Conservation (phyloP, 2,113 vertebrate genomes). For the Callocephalon fimbriatum region DNA sequence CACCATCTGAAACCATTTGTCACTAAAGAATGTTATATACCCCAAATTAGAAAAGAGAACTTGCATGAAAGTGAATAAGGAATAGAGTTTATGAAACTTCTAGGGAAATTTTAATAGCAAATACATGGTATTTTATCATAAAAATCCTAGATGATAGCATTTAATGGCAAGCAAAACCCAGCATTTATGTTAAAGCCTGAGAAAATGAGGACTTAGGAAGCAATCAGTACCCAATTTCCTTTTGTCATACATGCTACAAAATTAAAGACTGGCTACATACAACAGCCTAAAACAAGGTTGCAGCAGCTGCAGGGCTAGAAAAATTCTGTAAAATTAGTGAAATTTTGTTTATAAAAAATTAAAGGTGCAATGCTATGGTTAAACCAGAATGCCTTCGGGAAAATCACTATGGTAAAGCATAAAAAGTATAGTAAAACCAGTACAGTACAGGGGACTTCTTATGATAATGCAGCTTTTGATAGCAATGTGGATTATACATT, state of each 20-base stretch:
- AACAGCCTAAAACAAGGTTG: not conserved
- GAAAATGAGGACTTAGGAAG: not conserved
- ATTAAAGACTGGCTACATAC: not conserved
- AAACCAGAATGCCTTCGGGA: not conserved
- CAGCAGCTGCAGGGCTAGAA: not conserved
- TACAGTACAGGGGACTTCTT: not conserved
- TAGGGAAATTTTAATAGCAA: not conserved
- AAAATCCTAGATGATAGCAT: not conserved
- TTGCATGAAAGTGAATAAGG: not conserved
- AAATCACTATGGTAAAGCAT: not conserved
- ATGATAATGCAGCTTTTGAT: not conserved
- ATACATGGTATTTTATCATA: not conserved
- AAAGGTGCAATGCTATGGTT: not conserved
- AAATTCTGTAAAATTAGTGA: not conserved
- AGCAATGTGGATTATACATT: not conserved
- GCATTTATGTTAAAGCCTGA: not conserved
- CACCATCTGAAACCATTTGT: not conserved
- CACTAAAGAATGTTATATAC: not conserved
- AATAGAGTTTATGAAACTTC: not conserved
- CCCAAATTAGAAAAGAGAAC: not conserved
- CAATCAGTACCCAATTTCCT: not conserved
- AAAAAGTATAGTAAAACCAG: not conserved
- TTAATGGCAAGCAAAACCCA: not conserved
- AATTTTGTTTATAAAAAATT: not conserved
- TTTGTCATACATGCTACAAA: not conserved